A percentile compares a stretch with the other conserved stretches of the same genome.
Evolutionary conservation across 2,888 invertebrate genomes (phyloP).

Genomic region (Elegia similella): DNA sequence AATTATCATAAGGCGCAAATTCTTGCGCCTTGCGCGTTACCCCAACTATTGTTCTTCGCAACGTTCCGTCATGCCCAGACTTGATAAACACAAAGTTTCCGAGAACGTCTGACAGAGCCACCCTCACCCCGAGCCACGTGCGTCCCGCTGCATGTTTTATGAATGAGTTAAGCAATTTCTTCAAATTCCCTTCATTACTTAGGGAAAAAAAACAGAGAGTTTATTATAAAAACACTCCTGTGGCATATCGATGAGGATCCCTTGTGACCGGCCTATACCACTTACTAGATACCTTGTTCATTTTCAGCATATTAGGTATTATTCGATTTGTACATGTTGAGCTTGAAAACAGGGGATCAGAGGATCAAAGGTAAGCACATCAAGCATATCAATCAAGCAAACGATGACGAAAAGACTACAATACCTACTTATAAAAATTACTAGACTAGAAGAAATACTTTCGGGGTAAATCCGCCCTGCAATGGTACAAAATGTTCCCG

Average conservation of each 20-base stretch:
- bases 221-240: conserved; percentile 41
- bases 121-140: conserved; percentile 53
- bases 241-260: conserved; percentile 43
- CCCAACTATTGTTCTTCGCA: not conserved
- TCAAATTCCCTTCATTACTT: conserved; percentile 53
- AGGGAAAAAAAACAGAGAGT: conserved; percentile 41
- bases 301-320: too few relatives aligned
- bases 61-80: not conserved
- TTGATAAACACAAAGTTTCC: not conserved
- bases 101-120: conserved; percentile 37
- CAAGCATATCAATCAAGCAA: too few relatives aligned
- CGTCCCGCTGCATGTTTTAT: conserved; percentile 63
- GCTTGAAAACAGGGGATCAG: too few relatives aligned
- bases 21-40: not conserved
- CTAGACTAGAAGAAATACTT: too few relatives aligned
- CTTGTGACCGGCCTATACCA: not conserved
- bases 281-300: not conserved
- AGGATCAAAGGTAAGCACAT: too few relatives aligned
- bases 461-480: too few relatives aligned
- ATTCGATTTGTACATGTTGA: too few relatives aligned
- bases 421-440: too few relatives aligned
- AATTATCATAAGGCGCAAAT: too few relatives aligned
- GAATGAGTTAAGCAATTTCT: conserved; percentile 58
- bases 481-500: too few relatives aligned
- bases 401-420: too few relatives aligned